Conservation (phyloP, 2,888 invertebrate species). For the Scaptomyza flava region DNA sequence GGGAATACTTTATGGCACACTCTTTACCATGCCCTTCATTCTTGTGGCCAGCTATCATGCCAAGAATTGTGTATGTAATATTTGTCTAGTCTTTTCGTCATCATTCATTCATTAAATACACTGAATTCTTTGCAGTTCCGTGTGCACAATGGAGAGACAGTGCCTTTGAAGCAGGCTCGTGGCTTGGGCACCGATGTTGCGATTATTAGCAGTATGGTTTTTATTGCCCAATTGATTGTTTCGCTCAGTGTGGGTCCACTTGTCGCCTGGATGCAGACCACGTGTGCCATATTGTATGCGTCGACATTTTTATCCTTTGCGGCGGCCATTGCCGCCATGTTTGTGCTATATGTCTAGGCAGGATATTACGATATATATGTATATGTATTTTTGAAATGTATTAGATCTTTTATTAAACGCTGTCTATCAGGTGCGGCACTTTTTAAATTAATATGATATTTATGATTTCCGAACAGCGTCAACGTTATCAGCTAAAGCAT, state of each 20-base stretch:
- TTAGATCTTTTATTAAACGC: constrained; percentile 6
- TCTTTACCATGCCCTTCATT: constrained; percentile 85
- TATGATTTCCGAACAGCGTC: constrained; percentile 9
- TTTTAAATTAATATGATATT: constrained; percentile 21
- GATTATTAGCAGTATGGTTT: constrained; percentile 84
- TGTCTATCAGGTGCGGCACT: background rate
- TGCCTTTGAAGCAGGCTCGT: constrained; percentile 83
- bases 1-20: constrained; percentile 84
- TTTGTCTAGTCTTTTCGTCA: background rate
- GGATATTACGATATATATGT: background rate
- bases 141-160: constrained; percentile 80
- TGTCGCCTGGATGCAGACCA: constrained; percentile 80
- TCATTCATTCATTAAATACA: background rate
- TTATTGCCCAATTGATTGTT: constrained; percentile 84
- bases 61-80: constrained; percentile 83
- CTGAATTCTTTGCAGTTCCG: constrained; percentile 73
- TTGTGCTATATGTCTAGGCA: constrained; percentile 82
- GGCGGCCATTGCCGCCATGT: constrained; percentile 83
- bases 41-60: constrained; percentile 84
- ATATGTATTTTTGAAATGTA: constrained; percentile 14
- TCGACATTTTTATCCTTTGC: constrained; percentile 82
- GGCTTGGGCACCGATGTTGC: constrained; percentile 85
- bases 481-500: constrained; percentile 7
- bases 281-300: constrained; percentile 83
- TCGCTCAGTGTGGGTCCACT: constrained; percentile 83